Percentiles rank a stretch among this genome's conserved stretches.
Conservation (phyloP, 1,140 invertebrate genomes). For the Manduca sexta region DNA sequence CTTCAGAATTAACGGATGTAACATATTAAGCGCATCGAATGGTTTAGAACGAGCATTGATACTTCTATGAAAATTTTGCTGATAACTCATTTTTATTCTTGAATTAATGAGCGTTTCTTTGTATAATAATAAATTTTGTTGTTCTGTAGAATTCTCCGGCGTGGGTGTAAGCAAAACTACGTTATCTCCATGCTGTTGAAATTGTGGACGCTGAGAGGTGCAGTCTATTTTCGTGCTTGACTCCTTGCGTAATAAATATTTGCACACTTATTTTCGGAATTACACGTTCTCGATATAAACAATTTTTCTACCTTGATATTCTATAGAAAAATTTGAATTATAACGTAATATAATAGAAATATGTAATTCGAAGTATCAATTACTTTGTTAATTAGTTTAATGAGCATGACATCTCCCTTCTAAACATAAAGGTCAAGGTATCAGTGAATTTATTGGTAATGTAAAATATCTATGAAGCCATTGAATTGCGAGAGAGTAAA, state of each 20-base stretch:
- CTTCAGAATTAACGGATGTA: too few relatives aligned
- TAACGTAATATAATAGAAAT: not conserved
- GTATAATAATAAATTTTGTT: constrained; percentile 4
- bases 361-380: not conserved
- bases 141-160: constrained; percentile 23
- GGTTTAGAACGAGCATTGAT: not conserved
- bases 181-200: constrained; percentile 27
- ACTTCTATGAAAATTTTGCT: not conserved
- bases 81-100: not conserved
- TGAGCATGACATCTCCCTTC: too few relatives aligned
- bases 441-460: too few relatives aligned
- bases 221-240: constrained; percentile 36
- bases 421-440: too few relatives aligned
- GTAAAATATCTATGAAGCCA: too few relatives aligned
- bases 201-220: constrained; percentile 35
- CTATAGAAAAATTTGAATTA: too few relatives aligned
- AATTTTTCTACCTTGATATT: too few relatives aligned
- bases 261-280: constrained; percentile 31
- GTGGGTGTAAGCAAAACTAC: constrained; percentile 44
- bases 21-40: too few relatives aligned
- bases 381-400: too few relatives aligned
- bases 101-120: not conserved
- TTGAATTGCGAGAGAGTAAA: constrained; percentile 3
- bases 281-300: constrained; percentile 6
- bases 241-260: constrained; percentile 36